These are phyloP conservation scores for Hippocampus mohnikei DNA, from an alignment of 2,113 vertebrate genomes.

Conservation along the genomic window DNA sequence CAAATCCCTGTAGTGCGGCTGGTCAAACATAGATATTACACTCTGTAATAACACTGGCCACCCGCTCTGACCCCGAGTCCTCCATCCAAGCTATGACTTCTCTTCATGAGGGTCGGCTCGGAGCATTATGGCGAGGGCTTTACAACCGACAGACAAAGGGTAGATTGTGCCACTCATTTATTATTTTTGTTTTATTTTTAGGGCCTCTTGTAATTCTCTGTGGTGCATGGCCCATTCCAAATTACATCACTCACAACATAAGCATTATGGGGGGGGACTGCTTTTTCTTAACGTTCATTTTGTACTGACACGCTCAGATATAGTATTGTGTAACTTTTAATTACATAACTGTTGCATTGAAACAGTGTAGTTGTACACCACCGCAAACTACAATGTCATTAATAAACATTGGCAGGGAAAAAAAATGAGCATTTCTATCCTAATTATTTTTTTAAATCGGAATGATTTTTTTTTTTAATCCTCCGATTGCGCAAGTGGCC, in stretches of 20 bases:
- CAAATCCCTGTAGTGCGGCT: slow-evolving; percentile 74
- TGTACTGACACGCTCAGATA: not conserved
- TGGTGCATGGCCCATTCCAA: slow-evolving; percentile 23
- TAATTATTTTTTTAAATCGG: no score
- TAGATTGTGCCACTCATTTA: slow-evolving; percentile 62
- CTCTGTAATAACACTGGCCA: slow-evolving; percentile 75
- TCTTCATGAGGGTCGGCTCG: slow-evolving; percentile 69
- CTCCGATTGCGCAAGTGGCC: not conserved
- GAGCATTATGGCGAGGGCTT: slow-evolving; percentile 72
- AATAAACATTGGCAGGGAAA: not conserved
- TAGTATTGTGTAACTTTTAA: not conserved
- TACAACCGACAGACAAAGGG: slow-evolving; percentile 53
- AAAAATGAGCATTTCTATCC: not conserved
- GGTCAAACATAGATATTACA: slow-evolving; percentile 77
- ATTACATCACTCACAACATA: not conserved
- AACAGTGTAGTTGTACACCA: not conserved
- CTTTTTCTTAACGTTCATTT: not conserved
- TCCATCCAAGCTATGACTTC: slow-evolving; percentile 56
- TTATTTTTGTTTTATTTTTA: slow-evolving; percentile 57
- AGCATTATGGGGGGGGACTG: not conserved
- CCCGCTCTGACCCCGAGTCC: slow-evolving; percentile 64
- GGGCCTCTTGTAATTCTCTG: slow-evolving; percentile 39
- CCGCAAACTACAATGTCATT: not conserved
- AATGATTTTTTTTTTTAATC: not conserved
- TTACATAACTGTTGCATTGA: not conserved